Evolutionary conservation across 2,113 vertebrate genomes (phyloP).

Genomic region (Oryctolagus cuniculus): mOryCun1.1 NC_091441.1:20136501-20137000

Average conservation of each 20-base stretch:
- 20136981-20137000: neutral
- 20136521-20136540: neutral
- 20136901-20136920: too few species aligned
- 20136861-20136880: neutral
- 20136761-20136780: neutral
- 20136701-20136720: fast-evolving
- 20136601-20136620: neutral
- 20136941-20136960: neutral
- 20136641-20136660: neutral
- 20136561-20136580: neutral
- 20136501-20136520: neutral
- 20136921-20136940: neutral
- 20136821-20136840: neutral
- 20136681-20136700: too few species aligned
- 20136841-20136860: neutral
- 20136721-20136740: neutral
- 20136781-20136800: neutral
- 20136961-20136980: neutral
- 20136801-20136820: neutral
- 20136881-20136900: neutral
- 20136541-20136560: fast-evolving
- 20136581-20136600: neutral
- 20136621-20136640: neutral
- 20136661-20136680: too few species aligned
- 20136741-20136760: too few species aligned